Base-by-base conservation (phyloP, 2,113 vertebrate species). In the Pseudorectes ferrugineus region DNA sequence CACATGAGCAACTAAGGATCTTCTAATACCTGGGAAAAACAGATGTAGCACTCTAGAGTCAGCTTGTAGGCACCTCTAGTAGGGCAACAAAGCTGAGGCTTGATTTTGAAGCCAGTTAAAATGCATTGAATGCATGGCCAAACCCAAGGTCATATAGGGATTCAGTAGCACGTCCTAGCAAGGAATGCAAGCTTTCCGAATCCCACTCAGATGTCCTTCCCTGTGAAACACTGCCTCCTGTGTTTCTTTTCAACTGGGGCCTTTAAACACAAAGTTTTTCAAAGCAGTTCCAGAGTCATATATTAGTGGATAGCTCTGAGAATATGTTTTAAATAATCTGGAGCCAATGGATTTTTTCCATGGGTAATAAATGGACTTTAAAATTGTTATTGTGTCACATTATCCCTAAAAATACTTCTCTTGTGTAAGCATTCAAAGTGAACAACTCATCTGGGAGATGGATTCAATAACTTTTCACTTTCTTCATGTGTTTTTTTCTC, bases 161-260 rank as follows among this genome's bases (percentile, higher is more conserved):
- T 25, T 58, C 36, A 52, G 46, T 18, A 68, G 13, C 22, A 33
- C 0, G 0, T 31, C 18, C 31, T 36, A 48, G 31, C 21, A 85
- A 45, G 31, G 19, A 85, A 43, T 13, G 18, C 24, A 62, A 46
- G 25, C 7, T 84, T 74, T 42, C 38, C 3, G 8, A 66, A 80
- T 29, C 31, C 49, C 28, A 24, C 25, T 62, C 1, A 1, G 10
- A 36, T 54, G 40, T 33, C 40, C 43, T 85, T 73, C 51, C 31
- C 42, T 42, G 40, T 54, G 61, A 84, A 89, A 74, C 52, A 38
- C 26, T 49, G 29, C 31, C 21, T 77, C 57, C 21, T 10, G 5
- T 58, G 38, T 13, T 63, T 66, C 38, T 62, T 77, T 73, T 54
- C 23, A 42, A 38, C 2, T 17, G 6, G 3, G 4, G 19, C 12